Evolutionary conservation across 2,888 invertebrate species (phyloP), one percentile per base, ranked within the genome.

Genomic region (Drosophila quasianomalipes): DNA sequence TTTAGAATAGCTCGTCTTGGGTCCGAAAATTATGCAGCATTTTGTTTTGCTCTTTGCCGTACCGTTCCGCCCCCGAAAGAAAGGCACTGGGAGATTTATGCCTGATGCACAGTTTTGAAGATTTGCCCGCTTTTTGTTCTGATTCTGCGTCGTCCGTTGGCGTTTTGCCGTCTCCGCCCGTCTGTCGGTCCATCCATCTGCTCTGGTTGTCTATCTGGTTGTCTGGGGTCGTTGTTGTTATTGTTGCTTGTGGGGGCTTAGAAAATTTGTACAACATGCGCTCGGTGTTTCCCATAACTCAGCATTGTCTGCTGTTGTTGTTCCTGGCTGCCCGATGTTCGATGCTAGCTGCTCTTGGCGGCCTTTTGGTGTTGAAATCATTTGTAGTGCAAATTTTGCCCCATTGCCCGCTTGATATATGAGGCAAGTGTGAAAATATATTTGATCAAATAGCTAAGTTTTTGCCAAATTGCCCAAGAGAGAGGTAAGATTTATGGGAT

Each of bases 351-450:
- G 62, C 67, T 83, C 67, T 70, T 83, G 89, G 85, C 89, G 88
- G 84, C 87, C 84, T 81, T 76, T 79, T 83, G 89, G 91, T 91
- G 91, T 91, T 91, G 91, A 92, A 91, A 92, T 85, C 90, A 92
- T 92, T 91, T 91, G 91, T 92, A 91, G 90, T 88, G 90, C 91
- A 88, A 90, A 91, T 91, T 91, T 90, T 78, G 81, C 85, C 85
- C 82, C 83, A 76, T 83, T 83, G 81, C 66, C 74, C 65, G 67
- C 74, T 90, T 87, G 87, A 87, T 87, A 89, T 87, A 91, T 91
- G 87, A 79, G 90, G 90, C 89, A 91, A 91, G 87, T 87, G 87
- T 91, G 91, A 87, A 87, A 89, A 87, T 87, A 91, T 87, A 91
- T 87, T 87, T 91, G 83, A 87, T 87, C 85, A 89, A 87, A 87